Percentiles rank a stretch among this genome's conserved stretches.
Evolutionary conservation across 2,113 vertebrate species (phyloP).

Genomic region (Actenoides lindsayi): DNA sequence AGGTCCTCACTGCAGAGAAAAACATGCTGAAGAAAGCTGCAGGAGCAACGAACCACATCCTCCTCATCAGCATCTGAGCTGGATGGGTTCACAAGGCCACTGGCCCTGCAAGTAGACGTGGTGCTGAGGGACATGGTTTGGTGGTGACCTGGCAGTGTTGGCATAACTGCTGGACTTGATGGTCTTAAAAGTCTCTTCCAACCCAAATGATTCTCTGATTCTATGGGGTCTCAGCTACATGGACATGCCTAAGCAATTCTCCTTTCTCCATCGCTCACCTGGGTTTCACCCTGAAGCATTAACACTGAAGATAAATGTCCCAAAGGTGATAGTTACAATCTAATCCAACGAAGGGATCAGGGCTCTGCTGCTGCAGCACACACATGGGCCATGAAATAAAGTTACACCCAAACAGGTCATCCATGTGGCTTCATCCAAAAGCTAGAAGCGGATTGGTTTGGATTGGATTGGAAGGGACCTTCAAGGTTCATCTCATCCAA

Average conservation of each 20-base stretch:
- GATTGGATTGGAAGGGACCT: not conserved
- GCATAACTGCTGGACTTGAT: not conserved
- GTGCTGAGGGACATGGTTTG: not conserved
- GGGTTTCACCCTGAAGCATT: not conserved
- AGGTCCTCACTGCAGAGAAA: not conserved
- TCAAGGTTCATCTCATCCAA: not conserved
- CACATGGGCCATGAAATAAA: not conserved
- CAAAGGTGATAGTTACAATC: not conserved
- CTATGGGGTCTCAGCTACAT: not conserved
- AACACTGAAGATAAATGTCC: not conserved
- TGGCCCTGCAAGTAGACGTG: not conserved
- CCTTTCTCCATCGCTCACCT: not conserved
- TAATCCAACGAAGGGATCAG: not conserved
- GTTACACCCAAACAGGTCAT: not conserved
- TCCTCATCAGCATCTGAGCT: not conserved
- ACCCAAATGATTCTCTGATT: no score
- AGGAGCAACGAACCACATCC: rapidly evolving
- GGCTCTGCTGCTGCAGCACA: not conserved
- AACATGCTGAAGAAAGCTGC: not conserved
- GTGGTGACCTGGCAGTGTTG: not conserved
- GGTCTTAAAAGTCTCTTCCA: no score
- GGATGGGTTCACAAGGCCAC: not conserved
- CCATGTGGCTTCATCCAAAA: rapidly evolving
- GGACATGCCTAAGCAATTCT: not conserved
- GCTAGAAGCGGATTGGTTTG: not conserved